Evolutionary conservation across 1,140 invertebrate species (phyloP).

Genomic region (Lanistes nyassanus): DNA sequence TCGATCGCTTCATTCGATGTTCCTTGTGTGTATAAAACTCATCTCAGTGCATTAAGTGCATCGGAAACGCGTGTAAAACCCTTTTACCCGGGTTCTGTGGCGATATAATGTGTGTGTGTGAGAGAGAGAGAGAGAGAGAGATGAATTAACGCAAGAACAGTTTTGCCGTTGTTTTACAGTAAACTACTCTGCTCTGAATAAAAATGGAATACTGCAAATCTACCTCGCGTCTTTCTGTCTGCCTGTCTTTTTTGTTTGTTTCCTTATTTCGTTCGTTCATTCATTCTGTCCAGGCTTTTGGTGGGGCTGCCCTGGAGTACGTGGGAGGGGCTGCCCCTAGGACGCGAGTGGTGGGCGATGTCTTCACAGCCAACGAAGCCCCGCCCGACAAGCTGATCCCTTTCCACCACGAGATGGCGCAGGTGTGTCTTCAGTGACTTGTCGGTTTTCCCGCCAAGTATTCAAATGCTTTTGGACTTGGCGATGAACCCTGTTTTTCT

Average conservation of each 20-base stretch:
- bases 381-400: constrained; percentile 54
- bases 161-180: background rate
- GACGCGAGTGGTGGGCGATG: constrained; percentile 42
- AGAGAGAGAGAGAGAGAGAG: background rate
- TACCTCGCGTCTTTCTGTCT: too few species aligned
- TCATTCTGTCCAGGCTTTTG: constrained; percentile 34
- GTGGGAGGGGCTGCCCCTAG: constrained; percentile 54
- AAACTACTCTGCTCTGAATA: too few species aligned
- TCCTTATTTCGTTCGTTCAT: background rate
- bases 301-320: constrained; percentile 47
- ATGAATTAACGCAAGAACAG: background rate
- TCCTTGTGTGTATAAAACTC: too few species aligned
- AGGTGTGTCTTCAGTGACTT: constrained; percentile 12
- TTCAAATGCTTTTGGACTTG: too few species aligned
- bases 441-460: too few species aligned
- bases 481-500: too few species aligned
- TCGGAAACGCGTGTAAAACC: too few species aligned
- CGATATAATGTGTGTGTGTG: background rate
- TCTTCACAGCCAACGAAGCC: constrained; percentile 58
- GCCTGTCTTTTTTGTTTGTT: background rate
- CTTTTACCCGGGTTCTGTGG: background rate
- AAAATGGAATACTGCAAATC: too few species aligned
- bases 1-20: too few species aligned
- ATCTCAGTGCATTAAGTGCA: too few species aligned
- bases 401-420: constrained; percentile 61